Evolutionary conservation across 2,797 vertebrate genomes (phyloP).

Genomic region (Syndactyla subalaris): DNA sequence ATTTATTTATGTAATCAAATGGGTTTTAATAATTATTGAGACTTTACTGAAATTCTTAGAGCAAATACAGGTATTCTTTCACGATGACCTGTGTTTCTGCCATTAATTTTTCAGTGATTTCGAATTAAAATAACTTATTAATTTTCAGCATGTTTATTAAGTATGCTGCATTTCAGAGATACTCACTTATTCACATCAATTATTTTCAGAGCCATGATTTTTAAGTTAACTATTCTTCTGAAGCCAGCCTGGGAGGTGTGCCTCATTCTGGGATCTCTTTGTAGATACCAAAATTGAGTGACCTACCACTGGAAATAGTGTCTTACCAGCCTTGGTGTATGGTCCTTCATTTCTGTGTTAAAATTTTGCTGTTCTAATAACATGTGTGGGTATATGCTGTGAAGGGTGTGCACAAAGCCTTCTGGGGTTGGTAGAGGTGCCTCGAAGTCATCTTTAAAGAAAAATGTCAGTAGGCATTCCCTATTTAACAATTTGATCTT

Average conservation of each 20-base stretch:
- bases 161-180: not conserved
- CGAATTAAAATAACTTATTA: not conserved
- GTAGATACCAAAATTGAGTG: not conserved
- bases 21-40: not conserved
- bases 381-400: not conserved
- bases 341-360: not conserved
- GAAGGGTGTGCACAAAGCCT: not conserved
- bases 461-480: not conserved
- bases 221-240: not conserved
- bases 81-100: not conserved
- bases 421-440: not conserved
- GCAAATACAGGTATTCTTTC: not conserved
- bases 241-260: not conserved
- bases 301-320: not conserved
- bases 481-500: not conserved
- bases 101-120: conserved; percentile 6
- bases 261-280: not conserved
- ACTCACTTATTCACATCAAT: accelerated
- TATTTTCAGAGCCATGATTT: not conserved
- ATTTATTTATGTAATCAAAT: not conserved
- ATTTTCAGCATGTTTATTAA: not conserved
- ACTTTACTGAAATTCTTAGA: not conserved
- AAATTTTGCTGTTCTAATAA: not conserved
- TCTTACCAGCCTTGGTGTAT: not conserved
- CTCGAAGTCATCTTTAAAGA: not conserved